A percentile compares a stretch with the other conserved stretches of the same genome.
These are phyloP conservation scores for Lota lota DNA, from an alignment of 2,113 vertebrate genomes.

Conservation along the genomic window DNA sequence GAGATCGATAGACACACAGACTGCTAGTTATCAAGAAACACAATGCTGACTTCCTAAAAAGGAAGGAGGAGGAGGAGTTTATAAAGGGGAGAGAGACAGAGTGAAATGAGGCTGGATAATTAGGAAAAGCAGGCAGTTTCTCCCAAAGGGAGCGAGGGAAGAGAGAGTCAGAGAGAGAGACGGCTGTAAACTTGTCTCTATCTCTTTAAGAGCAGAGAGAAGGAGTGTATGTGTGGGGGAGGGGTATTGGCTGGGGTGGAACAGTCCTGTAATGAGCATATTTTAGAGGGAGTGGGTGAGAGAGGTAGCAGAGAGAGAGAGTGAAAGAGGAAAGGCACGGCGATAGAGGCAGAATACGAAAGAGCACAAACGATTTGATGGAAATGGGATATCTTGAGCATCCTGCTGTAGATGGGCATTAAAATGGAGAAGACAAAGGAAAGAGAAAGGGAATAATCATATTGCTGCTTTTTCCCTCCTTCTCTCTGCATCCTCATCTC, in stretches of 20 bases:
- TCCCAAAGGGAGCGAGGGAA: constrained; percentile 41
- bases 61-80: constrained; percentile 20
- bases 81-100: constrained; percentile 11
- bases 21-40: constrained; percentile 32
- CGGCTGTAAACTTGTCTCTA: constrained; percentile 44
- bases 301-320: constrained; percentile 6
- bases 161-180: not conserved
- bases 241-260: constrained; percentile 77
- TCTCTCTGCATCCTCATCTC: constrained; percentile 44
- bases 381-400: constrained; percentile 62
- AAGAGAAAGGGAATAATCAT: constrained; percentile 30
- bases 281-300: constrained; percentile 61
- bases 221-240: constrained; percentile 68
- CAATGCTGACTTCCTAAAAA: constrained; percentile 47
- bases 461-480: constrained; percentile 2
- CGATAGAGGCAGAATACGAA: constrained; percentile 37
- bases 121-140: constrained; percentile 59
- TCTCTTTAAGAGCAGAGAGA: constrained; percentile 75
- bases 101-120: constrained; percentile 65
- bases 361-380: constrained; percentile 68
- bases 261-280: constrained; percentile 79
- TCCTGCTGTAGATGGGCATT: constrained; percentile 30
- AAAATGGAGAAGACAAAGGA: constrained; percentile 40
- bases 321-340: constrained; percentile 8
- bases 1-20: constrained; percentile 34